Evolutionary conservation across 2,888 invertebrate genomes (phyloP).

Genomic region (Xestia c-nigrum): DNA sequence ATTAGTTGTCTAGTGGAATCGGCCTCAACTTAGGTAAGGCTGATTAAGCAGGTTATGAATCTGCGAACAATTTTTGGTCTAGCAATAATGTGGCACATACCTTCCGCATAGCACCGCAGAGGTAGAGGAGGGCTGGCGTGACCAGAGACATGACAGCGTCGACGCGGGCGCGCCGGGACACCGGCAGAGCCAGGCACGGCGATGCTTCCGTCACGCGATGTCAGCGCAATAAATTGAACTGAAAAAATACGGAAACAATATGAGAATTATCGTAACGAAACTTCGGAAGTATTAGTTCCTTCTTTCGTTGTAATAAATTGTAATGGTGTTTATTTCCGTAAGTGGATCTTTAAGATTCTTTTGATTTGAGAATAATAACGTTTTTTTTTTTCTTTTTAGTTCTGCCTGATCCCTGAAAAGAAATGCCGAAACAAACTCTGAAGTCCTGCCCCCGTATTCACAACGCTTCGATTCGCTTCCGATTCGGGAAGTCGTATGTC

Average conservation of each 20-base stretch:
- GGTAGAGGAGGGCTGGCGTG: conserved; percentile 77
- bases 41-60: conserved; percentile 32
- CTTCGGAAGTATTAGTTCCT: conserved; percentile 48
- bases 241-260: conserved; percentile 75
- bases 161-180: conserved; percentile 77
- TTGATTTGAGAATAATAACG: background rate
- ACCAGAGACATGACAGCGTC: conserved; percentile 85
- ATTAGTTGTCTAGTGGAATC: background rate
- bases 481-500: too few relatives aligned
- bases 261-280: conserved; percentile 54
- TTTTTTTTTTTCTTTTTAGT: background rate
- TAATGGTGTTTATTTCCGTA: background rate
- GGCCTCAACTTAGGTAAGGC: background rate
- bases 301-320: background rate
- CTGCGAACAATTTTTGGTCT: conserved; percentile 28
- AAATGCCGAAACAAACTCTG: background rate
- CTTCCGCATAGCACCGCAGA: conserved; percentile 65
- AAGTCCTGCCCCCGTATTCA: too few relatives aligned
- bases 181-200: conserved; percentile 83
- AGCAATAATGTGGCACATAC: conserved; percentile 49
- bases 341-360: background rate
- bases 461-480: too few relatives aligned
- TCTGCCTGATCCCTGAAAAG: background rate
- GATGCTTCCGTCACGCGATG: conserved; percentile 83
- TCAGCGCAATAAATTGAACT: conserved; percentile 74